Evolutionary conservation across 2,797 vertebrate species (phyloP).

Genomic region (Rhinophrynus dorsalis): DNA sequence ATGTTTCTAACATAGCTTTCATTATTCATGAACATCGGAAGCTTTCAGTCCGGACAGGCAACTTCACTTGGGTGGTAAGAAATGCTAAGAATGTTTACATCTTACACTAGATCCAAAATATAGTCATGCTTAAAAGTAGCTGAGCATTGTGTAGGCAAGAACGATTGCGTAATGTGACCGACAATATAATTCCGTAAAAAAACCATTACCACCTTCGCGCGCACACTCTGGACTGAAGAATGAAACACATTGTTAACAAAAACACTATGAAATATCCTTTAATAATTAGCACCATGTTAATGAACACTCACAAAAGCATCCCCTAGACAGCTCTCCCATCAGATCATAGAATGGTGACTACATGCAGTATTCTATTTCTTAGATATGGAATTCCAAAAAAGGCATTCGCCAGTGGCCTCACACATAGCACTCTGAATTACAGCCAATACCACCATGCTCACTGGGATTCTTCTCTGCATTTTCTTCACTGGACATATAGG

Average conservation of each 20-base stretch:
- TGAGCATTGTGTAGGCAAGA: neutral
- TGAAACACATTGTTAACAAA: neutral
- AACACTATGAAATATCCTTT: neutral
- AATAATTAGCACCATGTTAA: constrained; percentile 21
- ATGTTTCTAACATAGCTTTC: neutral
- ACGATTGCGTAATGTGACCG: neutral
- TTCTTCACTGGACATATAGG: constrained; percentile 28
- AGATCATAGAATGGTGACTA: constrained; percentile 6
- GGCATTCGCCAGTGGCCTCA: constrained; percentile 38
- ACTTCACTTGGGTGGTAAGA: constrained; percentile 26
- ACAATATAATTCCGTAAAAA: neutral
- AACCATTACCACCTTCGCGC: constrained; percentile 1
- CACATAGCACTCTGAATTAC: constrained; percentile 28
- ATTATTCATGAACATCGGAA: constrained; percentile 21
- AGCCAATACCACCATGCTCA: constrained; percentile 42
- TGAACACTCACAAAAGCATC: neutral
- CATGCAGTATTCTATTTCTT: constrained; percentile 17
- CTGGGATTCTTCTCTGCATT: constrained; percentile 11
- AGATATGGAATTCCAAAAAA: constrained; percentile 43
- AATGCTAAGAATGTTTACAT: constrained; percentile 37
- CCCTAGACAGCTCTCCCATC: constrained; percentile 7
- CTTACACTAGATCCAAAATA: neutral
- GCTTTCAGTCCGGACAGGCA: constrained; percentile 15
- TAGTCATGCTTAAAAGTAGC: constrained; percentile 10
- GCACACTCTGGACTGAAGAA: neutral